These are phyloP conservation scores for Amazona ochrocephala DNA, from an alignment of 2,797 vertebrate genomes.

Conservation along the genomic window DNA sequence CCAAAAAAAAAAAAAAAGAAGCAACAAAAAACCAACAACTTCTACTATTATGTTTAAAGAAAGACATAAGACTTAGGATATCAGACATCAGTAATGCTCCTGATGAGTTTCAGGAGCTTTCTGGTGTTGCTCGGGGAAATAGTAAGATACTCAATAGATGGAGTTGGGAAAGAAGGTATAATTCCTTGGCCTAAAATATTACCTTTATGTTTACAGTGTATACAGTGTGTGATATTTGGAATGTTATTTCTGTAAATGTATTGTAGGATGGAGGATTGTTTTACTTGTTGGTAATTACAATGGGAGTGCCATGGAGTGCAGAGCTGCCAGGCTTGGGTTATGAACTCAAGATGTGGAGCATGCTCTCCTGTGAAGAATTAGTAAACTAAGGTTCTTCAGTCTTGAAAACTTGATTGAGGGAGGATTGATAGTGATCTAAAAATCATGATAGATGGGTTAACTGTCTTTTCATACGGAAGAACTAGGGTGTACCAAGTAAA, in stretches of 20 bases:
- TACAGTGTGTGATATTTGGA: not conserved
- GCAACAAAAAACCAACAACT: too few species aligned
- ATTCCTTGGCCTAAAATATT: not conserved
- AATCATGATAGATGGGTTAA: fast-evolving
- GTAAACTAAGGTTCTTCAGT: not conserved
- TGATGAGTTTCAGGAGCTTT: not conserved
- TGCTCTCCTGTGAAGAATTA: not conserved
- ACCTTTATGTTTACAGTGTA: not conserved
- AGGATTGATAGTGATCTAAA: not conserved
- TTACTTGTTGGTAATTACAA: not conserved
- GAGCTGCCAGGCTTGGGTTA: not conserved
- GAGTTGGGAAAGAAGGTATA: not conserved
- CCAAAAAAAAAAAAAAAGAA: not conserved
- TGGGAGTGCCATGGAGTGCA: not conserved
- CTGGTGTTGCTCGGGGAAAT: not conserved
- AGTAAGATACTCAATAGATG: not conserved
- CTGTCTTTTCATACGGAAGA: not conserved
- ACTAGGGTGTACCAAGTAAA: not conserved
- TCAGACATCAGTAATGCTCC: not conserved
- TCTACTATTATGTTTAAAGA: not conserved
- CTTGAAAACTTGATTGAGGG: not conserved
- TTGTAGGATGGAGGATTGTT: not conserved
- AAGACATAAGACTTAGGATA: not conserved
- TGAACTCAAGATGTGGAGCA: not conserved
- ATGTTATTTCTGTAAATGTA: not conserved